Evolutionary conservation across 2,113 vertebrate genomes (phyloP).

Genomic region (Lipotes vexillifer): DNA sequence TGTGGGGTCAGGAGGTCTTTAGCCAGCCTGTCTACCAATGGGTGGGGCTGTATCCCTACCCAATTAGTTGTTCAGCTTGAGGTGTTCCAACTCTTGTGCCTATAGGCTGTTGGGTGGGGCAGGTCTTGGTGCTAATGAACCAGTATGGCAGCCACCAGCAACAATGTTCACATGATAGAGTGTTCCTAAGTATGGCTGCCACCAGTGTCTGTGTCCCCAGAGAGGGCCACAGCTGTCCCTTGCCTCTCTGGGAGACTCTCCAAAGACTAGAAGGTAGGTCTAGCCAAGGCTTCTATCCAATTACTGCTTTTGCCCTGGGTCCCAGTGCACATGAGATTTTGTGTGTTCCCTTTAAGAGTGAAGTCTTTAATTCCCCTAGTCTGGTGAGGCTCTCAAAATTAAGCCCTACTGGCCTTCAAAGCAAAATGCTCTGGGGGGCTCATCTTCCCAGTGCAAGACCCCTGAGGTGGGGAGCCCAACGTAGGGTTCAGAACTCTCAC

Average conservation of each 20-base stretch:
- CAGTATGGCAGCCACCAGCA: neutral
- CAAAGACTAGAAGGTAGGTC: neutral
- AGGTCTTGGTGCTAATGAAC: neutral
- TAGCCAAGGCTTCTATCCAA: neutral
- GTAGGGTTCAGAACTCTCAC: neutral
- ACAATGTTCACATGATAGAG: neutral
- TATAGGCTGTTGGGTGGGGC: neutral
- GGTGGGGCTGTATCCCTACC: neutral
- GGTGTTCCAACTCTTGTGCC: neutral
- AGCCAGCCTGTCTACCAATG: neutral
- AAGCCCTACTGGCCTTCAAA: neutral
- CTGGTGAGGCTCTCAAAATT: neutral
- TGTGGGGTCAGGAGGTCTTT: neutral
- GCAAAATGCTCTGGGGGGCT: neutral
- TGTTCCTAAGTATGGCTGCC: neutral
- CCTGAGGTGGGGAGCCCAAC: neutral
- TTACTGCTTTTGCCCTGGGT: neutral
- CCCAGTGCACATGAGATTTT: neutral
- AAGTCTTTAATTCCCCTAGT: neutral
- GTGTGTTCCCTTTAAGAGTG: neutral
- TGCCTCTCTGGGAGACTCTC: neutral
- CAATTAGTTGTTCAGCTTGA: neutral
- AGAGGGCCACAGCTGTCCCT: neutral
- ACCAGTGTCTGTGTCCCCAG: neutral
- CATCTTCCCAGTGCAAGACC: neutral